These are phyloP conservation scores for Syncerus caffer DNA, from an alignment of 2,797 vertebrate species.

Conservation along the genomic window DNA sequence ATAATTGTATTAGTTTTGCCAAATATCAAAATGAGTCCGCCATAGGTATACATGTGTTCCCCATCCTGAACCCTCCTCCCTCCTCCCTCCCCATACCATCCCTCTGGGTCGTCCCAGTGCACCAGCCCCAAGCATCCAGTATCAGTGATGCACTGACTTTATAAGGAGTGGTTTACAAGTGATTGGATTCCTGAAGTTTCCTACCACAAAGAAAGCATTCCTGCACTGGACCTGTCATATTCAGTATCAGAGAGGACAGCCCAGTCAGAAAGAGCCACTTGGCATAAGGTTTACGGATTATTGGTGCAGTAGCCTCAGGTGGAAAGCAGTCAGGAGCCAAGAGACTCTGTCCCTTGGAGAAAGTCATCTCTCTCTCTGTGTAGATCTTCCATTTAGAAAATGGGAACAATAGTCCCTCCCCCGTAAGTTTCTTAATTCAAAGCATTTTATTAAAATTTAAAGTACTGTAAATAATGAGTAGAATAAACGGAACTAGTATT, in stretches of 20 bases:
- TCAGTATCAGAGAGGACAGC: neutral
- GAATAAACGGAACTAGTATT: neutral
- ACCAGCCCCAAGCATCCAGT: too few species aligned
- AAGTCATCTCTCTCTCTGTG: neutral
- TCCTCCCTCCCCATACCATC: too few species aligned
- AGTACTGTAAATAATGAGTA: neutral
- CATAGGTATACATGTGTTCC: too few species aligned
- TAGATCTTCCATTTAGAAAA: neutral
- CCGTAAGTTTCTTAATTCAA: neutral
- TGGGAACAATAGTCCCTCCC: neutral
- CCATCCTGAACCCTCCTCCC: too few species aligned
- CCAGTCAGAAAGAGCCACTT: neutral
- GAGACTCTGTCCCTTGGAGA: neutral
- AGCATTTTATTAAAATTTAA: neutral
- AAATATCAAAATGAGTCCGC: too few species aligned
- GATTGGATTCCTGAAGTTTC: conserved; percentile 3
- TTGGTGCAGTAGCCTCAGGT: neutral
- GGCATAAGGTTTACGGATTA: neutral
- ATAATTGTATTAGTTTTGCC: too few species aligned
- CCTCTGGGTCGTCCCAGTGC: too few species aligned
- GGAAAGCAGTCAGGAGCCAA: neutral
- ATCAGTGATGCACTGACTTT: neutral
- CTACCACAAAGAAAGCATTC: neutral
- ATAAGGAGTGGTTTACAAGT: neutral
- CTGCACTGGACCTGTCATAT: neutral